Evolutionary conservation across 1,140 invertebrate species (phyloP), one percentile per base, ranked within the genome.

Genomic region (Drosophila varians): DNA sequence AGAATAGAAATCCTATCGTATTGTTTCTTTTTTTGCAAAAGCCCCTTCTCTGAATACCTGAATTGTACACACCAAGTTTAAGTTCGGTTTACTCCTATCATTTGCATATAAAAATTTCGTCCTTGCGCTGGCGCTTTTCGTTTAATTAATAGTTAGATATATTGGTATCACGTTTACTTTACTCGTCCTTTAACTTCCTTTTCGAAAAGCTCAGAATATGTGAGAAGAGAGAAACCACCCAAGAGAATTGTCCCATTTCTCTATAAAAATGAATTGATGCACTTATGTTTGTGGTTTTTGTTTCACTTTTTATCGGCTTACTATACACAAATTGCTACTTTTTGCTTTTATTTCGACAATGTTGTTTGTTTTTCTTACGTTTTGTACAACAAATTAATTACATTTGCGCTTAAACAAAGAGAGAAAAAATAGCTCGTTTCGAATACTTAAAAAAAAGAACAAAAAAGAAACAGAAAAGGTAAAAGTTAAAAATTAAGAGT

Each of bases 301-400:
- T 58, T 62, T 64, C 60, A 64, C 25, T 64, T 62, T 55, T 55
- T 75, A 83, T 69, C 74, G 76, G 80, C 80, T 86, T 86, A 84
- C 72, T 84, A 79, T 84, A 86, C 80, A 84, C 82, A 86, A 79
- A 87, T 84, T 86, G 76, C 82, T 86, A 80, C 54, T 57, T 64
- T 80, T 84, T 86, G 72, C 55, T 51, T 84, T 84, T 86, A 86
- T 86, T 86, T 84, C 56, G 56, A 69, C 68, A 79, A 79, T 79
- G 28, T 34, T 73, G 60, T 56, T 61, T 47, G 46, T 25, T 73
- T 57, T 68, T 61, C 66, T 58, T 53, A 48, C 54, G 53, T 82
- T 78, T 86, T 82, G 52, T 82, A 86, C 80, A 86, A 80, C 73
- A 87, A 86, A 80, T 80, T 74, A 74, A 74, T 74, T 74, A 74